Base-by-base conservation (phyloP, 2,888 invertebrate genomes). In the Hesperia comma region DNA sequence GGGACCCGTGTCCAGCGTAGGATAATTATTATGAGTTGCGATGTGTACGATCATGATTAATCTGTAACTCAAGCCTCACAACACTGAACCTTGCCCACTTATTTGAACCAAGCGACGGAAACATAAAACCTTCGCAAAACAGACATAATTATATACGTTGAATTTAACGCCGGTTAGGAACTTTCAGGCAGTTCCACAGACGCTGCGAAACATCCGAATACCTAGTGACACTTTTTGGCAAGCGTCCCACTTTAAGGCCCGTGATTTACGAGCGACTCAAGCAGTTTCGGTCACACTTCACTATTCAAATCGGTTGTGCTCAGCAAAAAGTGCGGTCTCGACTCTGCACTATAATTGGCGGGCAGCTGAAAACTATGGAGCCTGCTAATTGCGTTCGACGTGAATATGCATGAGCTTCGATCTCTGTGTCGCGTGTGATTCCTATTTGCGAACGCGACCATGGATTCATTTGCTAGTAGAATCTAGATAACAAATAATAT, bases 371-470 rank as follows among this genome's bases (percentile, higher is more conserved):
- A 79, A 81, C 80, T 80, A 79, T 78, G 76, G 78, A 77, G 72
- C 78, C 76, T 75, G 79, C 86, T 88, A 89, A 89, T 88, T 88
- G 87, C 82, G 83, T 82, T 80, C 81, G 79, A 70, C 67, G 69
- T 84, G 88, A 89, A 89, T 89, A 89, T 89, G 84, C 71, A 88
- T 89, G 88, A 85, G 81, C 70, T 80, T 83, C 82, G 86, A 86
- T 76, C 75, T 69, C 69, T 62, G 68, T 74, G 46, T 60, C 43
- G 53, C 58, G 58, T 54, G 53, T 60, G 46, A 60, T 60, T 60
- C 46, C 56, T 19, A 56, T 32, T 60, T 46, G 60, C 46, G 17
- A 60, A 60, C 60, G 46, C 32, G 40, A 2, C 32, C 43, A 12
- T 54, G 60, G 43, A 33, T 60, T 60, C 53, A 43, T 60, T 60